Percentiles rank a stretch among this genome's conserved stretches.
Conservation (phyloP, 1,140 invertebrate genomes). For the Brachionus koreanus region DNA sequence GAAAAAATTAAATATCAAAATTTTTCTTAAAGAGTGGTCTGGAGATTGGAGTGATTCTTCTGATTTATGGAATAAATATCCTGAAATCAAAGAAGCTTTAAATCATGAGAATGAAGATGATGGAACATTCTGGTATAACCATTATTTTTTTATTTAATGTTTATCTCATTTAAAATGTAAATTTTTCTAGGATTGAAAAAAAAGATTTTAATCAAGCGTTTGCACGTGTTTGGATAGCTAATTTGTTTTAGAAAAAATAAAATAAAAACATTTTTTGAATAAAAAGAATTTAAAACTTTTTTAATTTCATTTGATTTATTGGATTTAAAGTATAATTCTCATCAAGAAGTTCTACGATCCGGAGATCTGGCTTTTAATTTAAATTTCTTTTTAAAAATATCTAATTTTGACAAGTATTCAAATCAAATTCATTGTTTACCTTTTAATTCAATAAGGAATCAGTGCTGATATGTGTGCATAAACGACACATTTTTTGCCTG, state of each 20-base stretch:
- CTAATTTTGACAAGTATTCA: too few relatives aligned
- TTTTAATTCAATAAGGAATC: too few relatives aligned
- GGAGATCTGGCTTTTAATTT: too few relatives aligned
- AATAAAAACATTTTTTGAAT: too few relatives aligned
- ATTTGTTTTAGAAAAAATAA: neutral
- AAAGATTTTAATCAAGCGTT: neutral
- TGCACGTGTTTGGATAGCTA: neutral
- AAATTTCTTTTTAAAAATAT: too few relatives aligned
- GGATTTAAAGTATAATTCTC: too few relatives aligned
- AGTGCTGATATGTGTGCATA: too few relatives aligned
- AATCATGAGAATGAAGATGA: slow-evolving; percentile 5
- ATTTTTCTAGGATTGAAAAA: neutral
- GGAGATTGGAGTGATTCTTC: neutral
- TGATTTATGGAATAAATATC: neutral
- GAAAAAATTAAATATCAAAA: neutral
- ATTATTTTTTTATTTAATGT: neutral
- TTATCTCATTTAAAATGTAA: neutral
- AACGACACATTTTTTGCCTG: too few relatives aligned
- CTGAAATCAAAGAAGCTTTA: neutral
- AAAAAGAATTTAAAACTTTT: too few relatives aligned
- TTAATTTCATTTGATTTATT: too few relatives aligned
- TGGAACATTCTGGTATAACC: neutral
- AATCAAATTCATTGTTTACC: too few relatives aligned
- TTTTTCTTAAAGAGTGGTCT: neutral
- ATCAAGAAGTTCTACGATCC: too few relatives aligned